Evolutionary conservation across 2,113 vertebrate genomes (phyloP).

Genomic region (Oncorhynchus tshawytscha): DNA sequence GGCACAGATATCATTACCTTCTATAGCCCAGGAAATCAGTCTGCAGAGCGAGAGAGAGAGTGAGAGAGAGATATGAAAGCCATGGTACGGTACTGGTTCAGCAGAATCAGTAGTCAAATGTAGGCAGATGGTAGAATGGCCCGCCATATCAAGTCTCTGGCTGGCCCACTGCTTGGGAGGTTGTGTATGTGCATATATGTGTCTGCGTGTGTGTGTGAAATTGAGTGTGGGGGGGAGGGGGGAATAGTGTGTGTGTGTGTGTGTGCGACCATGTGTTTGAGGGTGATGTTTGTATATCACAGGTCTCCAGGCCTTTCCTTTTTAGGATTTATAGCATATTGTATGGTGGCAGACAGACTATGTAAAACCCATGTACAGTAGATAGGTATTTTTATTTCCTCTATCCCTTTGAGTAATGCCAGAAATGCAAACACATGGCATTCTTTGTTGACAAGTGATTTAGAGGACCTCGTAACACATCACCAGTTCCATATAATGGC

Average conservation of each 20-base stretch:
- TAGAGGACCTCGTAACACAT: not conserved
- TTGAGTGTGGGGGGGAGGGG: slow-evolving; percentile 4
- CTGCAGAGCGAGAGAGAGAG: slow-evolving; percentile 10
- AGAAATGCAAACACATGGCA: slow-evolving; percentile 13
- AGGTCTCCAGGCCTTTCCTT: slow-evolving; percentile 47
- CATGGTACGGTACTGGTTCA: not conserved
- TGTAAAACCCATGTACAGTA: slow-evolving; percentile 18
- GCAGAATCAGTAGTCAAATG: slow-evolving; percentile 27
- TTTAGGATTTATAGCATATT: slow-evolving; percentile 37
- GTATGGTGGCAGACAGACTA: slow-evolving; percentile 37
- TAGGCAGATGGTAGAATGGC: slow-evolving; percentile 4
- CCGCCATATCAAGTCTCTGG: slow-evolving; percentile 19
- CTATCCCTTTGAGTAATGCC: slow-evolving; percentile 35
- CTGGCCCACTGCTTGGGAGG: not conserved
- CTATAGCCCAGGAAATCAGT: not conserved
- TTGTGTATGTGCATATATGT: slow-evolving; percentile 5
- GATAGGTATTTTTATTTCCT: slow-evolving; percentile 24
- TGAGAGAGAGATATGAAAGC: not conserved
- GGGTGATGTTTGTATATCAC: slow-evolving; percentile 2
- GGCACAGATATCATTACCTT: slow-evolving; percentile 23
- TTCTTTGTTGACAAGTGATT: not conserved
- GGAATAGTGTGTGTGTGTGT: no score
- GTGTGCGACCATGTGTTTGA: no score
- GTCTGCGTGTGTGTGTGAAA: not conserved
- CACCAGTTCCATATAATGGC: slow-evolving; percentile 10